Evolutionary conservation across 2,113 vertebrate genomes (phyloP), one percentile per base, ranked within the genome.

Genomic region (Elgaria multicarinata): DNA sequence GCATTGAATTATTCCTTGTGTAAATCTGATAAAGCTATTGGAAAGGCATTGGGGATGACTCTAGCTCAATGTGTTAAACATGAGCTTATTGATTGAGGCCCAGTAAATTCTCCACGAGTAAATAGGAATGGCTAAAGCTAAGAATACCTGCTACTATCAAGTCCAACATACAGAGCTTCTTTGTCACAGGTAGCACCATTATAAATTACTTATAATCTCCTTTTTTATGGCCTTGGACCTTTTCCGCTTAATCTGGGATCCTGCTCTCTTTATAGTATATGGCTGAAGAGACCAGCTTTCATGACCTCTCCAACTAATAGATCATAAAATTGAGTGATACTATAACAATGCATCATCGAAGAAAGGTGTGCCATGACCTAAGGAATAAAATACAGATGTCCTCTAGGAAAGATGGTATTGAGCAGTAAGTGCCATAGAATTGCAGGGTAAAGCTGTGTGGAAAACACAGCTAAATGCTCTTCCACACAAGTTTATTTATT

Each of bases 81-180:
- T 92, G 91, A 94, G 67, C 12, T 36, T 87, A 92, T 77, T 69
- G 85, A 91, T 90, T 90, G 58, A 93, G 22, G 42, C 6, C 53
- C 87, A 76, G 44, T 85, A 92, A 81, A 84, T 85, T 92, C 87
- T 33, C 81, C 89, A 85, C 79, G 69, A 62, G 31, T 92, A 91
- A 6, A 55, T 87, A 50, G 89, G 76, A 91, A 92, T 87, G 22
- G n/a, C 55, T 78, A 77, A 13, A 77, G 78, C 85, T 92, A 91
- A 89, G 55, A 87, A 85, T 82, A 72, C 89, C 88, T 87, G 8
- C 81, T 93, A 87, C 42, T 33, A 64, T 0, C 88, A 26, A 80
- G 36, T 87, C 46, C 36, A 7, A 39, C 24, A 91, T 0, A 80
- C 0, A 87, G 1, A 88, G 18, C 13, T 64, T 28, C 55, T 93